These are phyloP conservation scores for Pharmacophagus antenor DNA, from an alignment of 2,888 invertebrate species.

Conservation along the genomic window DNA sequence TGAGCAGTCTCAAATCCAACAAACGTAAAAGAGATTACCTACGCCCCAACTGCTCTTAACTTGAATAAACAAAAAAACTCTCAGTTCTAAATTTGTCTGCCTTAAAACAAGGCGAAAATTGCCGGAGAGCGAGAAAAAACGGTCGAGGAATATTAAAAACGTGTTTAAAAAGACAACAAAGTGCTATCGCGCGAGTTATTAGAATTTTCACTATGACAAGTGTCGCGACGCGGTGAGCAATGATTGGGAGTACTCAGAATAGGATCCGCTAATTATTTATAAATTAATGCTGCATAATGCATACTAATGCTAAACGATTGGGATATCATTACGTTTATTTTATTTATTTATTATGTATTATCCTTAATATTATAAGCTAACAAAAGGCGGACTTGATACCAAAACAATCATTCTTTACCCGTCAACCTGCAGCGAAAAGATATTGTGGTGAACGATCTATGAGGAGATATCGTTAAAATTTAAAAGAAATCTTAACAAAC, in stretches of 20 bases:
- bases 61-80: constrained; percentile 74
- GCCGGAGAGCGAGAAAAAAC: constrained; percentile 69
- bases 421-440: too few relatives aligned
- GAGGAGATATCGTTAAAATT: too few relatives aligned
- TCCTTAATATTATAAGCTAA: too few relatives aligned
- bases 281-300: too few relatives aligned
- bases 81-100: constrained; percentile 59
- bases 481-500: too few relatives aligned
- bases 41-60: constrained; percentile 75
- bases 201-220: constrained; percentile 68
- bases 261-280: neutral
- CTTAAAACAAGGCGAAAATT: constrained; percentile 73
- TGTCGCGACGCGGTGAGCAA: constrained; percentile 39
- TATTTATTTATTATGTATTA: too few relatives aligned
- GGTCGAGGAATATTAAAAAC: constrained; percentile 75
- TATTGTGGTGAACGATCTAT: too few relatives aligned
- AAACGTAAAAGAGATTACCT: constrained; percentile 78
- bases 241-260: constrained; percentile 2
- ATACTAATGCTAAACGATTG: too few relatives aligned
- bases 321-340: too few relatives aligned
- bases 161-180: constrained; percentile 68
- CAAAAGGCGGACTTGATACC: too few relatives aligned
- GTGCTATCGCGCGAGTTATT: constrained; percentile 62
- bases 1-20: constrained; percentile 68
- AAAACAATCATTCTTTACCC: too few relatives aligned